Evolutionary conservation across 2,113 vertebrate genomes (phyloP), one percentile per base, ranked within the genome.

Genomic region (Turnix velox): DNA sequence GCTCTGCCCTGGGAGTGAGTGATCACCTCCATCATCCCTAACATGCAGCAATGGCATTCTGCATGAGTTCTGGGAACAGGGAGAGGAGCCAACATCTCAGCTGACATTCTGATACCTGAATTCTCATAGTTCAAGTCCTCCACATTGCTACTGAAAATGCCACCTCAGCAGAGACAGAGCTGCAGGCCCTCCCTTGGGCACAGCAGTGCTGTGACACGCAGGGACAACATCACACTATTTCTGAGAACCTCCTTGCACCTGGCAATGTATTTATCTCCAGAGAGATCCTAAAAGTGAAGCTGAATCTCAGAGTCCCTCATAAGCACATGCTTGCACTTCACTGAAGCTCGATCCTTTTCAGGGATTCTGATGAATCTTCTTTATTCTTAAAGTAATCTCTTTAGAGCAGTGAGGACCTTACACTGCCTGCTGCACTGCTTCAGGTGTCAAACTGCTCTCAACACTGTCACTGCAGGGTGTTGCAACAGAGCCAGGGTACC

Each of bases 301-400:
- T 0, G 0, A 89, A 75, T 48, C 62, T 73, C n/a, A 19, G 31
- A 51, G 43, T 8, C 54, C 67, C 65, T 24, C 24, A 16, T 4
- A 14, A 3, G 10, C 28, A 66, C 1, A 0, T 30, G 8, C 14
- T 17, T 3, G 15, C 6, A 22, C n/a, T 72, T 43, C n/a, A 55
- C 0, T 52, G 20, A 35, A 63, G 48, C 20, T 37, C 28, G 31
- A 58, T 8, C 15, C 30, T 77, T 78, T 27, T 18, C 18, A 30
- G 39, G 52, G n/a, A 69, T 79, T 67, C 67, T 75, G 31, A 63
- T 4, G 24, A 78, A 31, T 6, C 39, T 66, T 71, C 49, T 33
- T 67, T 77, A 8, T 14, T 74, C 61, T 24, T 42, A 7, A 84
- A 63, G 33, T 10, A 4, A n/a, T 43, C 40, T 61, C 31, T 68